Conservation (phyloP, 2,888 invertebrate genomes). For the Epirrhoe alternata region DNA sequence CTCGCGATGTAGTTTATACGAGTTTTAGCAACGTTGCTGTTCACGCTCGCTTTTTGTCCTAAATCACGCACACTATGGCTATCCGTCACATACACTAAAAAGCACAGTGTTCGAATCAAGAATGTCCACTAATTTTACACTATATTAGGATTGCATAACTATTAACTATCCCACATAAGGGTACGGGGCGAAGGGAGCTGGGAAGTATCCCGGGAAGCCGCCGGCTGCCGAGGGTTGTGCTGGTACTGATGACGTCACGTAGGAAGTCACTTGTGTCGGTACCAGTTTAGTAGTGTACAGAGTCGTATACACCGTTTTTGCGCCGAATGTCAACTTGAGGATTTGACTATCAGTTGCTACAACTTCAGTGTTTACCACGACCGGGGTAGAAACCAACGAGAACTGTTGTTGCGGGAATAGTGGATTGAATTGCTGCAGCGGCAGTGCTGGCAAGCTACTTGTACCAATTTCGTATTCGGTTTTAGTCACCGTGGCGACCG, state of each 20-base stretch:
- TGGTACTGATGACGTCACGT: constrained; percentile 91
- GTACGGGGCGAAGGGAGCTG: constrained; percentile 90
- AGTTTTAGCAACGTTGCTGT: constrained; percentile 64
- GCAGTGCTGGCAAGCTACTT: constrained; percentile 87
- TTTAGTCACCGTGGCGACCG: constrained; percentile 91
- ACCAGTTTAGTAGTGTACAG: constrained; percentile 93
- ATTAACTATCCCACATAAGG: constrained; percentile 90
- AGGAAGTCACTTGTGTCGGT: constrained; percentile 93
- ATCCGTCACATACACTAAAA: constrained; percentile 51
- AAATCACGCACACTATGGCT: constrained; percentile 39
- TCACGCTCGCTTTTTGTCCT: constrained; percentile 50
- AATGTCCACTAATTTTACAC: constrained; percentile 27
- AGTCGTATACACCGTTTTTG: constrained; percentile 94
- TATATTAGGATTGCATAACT: constrained; percentile 14
- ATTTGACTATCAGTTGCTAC: constrained; percentile 93
- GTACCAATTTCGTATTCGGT: constrained; percentile 92
- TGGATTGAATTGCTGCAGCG: constrained; percentile 85
- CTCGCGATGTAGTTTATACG: constrained; percentile 75
- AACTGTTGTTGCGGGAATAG: constrained; percentile 88
- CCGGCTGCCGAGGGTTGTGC: constrained; percentile 86
- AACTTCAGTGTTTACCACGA: constrained; percentile 91
- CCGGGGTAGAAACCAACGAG: constrained; percentile 91
- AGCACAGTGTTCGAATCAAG: constrained; percentile 43
- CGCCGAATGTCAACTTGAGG: constrained; percentile 95
- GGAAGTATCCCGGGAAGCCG: constrained; percentile 91